Base-by-base conservation (phyloP, 2,888 invertebrate genomes). In the Rhodophaea formosa region DNA sequence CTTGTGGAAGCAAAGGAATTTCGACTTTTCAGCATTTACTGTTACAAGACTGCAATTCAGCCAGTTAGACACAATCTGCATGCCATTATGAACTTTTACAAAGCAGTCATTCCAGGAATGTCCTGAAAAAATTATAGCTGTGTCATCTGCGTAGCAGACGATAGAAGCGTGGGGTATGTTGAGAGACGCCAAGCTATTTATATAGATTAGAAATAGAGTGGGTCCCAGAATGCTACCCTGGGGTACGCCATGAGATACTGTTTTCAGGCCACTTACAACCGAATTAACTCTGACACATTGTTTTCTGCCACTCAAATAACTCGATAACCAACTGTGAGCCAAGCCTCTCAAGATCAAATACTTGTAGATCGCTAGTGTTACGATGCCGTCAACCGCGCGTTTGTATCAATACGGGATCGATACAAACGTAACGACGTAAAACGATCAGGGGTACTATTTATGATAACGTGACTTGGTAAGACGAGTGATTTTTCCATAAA, bases 261-360 rank as follows among this genome's bases (percentile, higher is more conserved):
- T 6, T 44, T 23, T 3, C 0, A 8, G 8, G 8, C 47, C 23
- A 17, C 57, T 58, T 2, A 16, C 30, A 0, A 5, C 10, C 8
- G 44, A n/a, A 17, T 57, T 46, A 8, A 63, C 44, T 17, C 14
- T 58, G 0, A 58, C 58, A 58, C 56, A 56, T 12, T 58, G 59
- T 1, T 14, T 12, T 14, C 63, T 52, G 2, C 39, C 10, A 1
- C 17, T 54, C 3, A 65, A 47, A 15, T 65, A 65, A 23, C 56
- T 60, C 1, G 6, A 8, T 39, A 63, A 60, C 60, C 62, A 61
- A 0, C 56, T n/a, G 0, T 57, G 39, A 0, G 62, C 42, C 7
- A 15, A 45, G 3, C 63, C 65, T 49, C 62, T 42, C 10, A 65
- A 53, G 7, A 65, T 58, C 0, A 58, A n/a, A n/a, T n/a, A n/a